Evolutionary conservation across 2,113 vertebrate species (phyloP), one percentile per base, ranked within the genome.

Genomic region (Thalassoma bifasciatum): DNA sequence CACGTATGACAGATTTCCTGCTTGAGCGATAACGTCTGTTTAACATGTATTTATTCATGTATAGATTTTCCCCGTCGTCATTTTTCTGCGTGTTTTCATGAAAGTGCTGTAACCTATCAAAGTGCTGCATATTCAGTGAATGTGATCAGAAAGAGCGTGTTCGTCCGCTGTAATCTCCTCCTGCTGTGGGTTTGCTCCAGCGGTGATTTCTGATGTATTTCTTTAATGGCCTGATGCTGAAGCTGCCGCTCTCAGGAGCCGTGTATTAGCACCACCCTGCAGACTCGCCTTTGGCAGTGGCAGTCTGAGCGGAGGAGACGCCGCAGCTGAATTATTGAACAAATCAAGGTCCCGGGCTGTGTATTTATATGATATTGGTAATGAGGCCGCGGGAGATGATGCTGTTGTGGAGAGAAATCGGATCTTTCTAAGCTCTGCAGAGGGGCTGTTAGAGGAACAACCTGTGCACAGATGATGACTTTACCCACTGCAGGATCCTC

Each of bases 301-400:
- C 62, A 47, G 57, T 49, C 50, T 40, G 58, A 56, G 11, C 13
- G 26, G 30, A 30, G 60, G 57, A 47, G 69, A 71, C 51, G 36
- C 50, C 30, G 58, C 50, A 8, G 6, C 49, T 86, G 82, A 88
- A 90, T 90, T 83, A 90, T 86, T 86, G 60, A 86, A 81, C 72
- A 75, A 73, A 85, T 77, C 65, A 36, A 68, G 76, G 79, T 86
- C 84, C 79, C 80, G 12, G 79, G 68, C 82, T 81, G n/a, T 75
- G 77, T 81, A 40, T 83, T 85, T 69, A 79, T 81, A 59, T 85
- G 82, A 85, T 86, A 61, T 79, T 57, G 66, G 77, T 88, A 90
- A 90, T 88, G 82, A 86, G 77, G 84, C 82, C 72, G n/a, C 86
- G 58, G 68, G 84, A 88, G 88, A 82, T n/a, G n/a, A n/a, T 5